Percentiles rank a stretch among this genome's conserved stretches.
phyloP scores from a whole-genome alignment of 2,888 invertebrate species.

The Lordiphosa fenestrarum region DNA sequence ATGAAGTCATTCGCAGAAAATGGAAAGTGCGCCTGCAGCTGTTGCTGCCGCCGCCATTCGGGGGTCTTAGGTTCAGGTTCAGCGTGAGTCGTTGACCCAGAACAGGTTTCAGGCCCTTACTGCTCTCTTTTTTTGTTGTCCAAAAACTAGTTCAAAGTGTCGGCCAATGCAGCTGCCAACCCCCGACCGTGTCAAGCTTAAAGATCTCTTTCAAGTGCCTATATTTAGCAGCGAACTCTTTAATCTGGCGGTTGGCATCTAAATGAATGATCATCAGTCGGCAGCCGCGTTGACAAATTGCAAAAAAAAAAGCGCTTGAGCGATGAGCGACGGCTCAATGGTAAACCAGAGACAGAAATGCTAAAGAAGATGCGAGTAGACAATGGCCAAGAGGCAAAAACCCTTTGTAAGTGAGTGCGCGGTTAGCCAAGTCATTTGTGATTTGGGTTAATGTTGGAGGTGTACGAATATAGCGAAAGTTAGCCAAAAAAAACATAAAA shows the following conservation, averaged over 20 bases:
- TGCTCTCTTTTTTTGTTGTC: conserved; percentile 1
- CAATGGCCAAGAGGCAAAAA: conserved; percentile 35
- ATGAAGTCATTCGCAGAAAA: conserved; percentile 30
- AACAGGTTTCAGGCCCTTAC: conserved; percentile 38
- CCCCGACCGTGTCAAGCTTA: conserved; percentile 34
- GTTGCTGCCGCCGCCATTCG: conserved; percentile 46
- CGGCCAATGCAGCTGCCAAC: conserved; percentile 37
- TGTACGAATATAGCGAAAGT: conserved; percentile 9
- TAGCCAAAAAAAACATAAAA: conserved; percentile 2
- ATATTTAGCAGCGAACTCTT: conserved; percentile 37
- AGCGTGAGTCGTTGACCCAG: conserved; percentile 43
- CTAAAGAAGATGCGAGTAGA: conserved; percentile 2
- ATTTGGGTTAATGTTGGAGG: conserved; percentile 64
- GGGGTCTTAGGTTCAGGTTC: conserved; percentile 31
- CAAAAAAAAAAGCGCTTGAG: conserved; percentile 36
- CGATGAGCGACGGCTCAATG: conserved; percentile 58
- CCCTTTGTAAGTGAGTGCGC: conserved; percentile 37
- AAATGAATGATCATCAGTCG: conserved; percentile 71
- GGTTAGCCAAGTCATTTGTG: conserved; percentile 32
- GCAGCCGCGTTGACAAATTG: conserved; percentile 70
- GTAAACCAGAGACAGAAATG: conserved; percentile 26
- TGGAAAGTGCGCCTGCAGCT: conserved; percentile 49
- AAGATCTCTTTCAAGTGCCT: conserved; percentile 30
- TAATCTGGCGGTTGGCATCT: conserved; percentile 65
- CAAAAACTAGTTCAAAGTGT: conserved; percentile 53